These are phyloP conservation scores for Cantharis rustica DNA, from an alignment of 2,888 invertebrate species.

Conservation along the genomic window DNA sequence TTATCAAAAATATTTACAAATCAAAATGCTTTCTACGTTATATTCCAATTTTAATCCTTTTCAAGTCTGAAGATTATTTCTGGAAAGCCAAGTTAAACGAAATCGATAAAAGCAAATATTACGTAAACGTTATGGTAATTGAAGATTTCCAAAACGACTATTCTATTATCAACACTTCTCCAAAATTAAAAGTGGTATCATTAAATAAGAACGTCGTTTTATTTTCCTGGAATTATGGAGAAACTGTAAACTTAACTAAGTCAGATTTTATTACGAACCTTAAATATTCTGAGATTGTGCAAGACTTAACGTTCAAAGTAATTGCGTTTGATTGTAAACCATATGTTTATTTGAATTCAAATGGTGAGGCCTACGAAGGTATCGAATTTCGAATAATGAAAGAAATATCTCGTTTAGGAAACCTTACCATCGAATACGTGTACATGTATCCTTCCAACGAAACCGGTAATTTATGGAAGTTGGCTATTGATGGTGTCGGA, in stretches of 20 bases:
- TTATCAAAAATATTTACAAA: not conserved
- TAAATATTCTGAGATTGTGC: not conserved
- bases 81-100: not conserved
- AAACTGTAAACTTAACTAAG: not conserved
- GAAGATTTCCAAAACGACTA: not conserved
- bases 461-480: not conserved
- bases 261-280: not conserved
- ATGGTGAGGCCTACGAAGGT: conserved; percentile 9
- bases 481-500: not conserved
- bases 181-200: not conserved
- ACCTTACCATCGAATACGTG: not conserved
- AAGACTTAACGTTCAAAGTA: not conserved
- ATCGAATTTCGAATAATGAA: conserved; percentile 15
- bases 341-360: not conserved
- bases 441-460: not conserved
- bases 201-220: not conserved
- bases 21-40: not conserved
- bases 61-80: not conserved
- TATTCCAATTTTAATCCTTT: not conserved
- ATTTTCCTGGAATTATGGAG: not conserved
- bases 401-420: not conserved
- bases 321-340: conserved; percentile 6
- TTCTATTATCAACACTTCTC: not conserved
- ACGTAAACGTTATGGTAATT: not conserved
- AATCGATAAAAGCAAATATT: not conserved